Evolutionary conservation across 2,888 invertebrate genomes (phyloP).

Genomic region (Zhengitettix transpicula): DNA sequence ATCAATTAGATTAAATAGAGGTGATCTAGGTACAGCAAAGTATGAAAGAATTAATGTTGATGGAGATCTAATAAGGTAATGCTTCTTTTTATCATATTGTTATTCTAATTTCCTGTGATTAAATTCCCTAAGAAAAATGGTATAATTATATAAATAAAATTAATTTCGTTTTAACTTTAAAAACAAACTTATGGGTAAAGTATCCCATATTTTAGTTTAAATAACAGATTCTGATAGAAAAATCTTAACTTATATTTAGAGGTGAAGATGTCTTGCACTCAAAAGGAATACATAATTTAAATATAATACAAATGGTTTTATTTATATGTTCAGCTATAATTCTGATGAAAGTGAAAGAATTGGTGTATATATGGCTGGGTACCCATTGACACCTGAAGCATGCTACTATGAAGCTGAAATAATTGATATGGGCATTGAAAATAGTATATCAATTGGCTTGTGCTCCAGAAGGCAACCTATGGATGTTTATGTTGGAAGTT

Average conservation of each 20-base stretch:
- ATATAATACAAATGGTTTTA: not conserved
- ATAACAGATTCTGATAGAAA: too few species aligned
- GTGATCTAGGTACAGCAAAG: too few species aligned
- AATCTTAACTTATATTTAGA: too few species aligned
- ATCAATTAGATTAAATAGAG: too few species aligned
- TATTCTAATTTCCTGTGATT: too few species aligned
- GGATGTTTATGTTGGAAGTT: slow-evolving; percentile 26
- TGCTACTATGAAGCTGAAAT: slow-evolving; percentile 35
- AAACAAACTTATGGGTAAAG: too few species aligned
- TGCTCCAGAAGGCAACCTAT: slow-evolving; percentile 22
- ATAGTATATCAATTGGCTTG: slow-evolving; percentile 32
- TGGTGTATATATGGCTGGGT: slow-evolving; percentile 9
- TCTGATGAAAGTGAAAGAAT: slow-evolving; percentile 7
- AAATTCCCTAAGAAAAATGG: too few species aligned
- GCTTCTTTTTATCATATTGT: too few species aligned
- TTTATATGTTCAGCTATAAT: slow-evolving; percentile 5
- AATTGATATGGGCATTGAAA: slow-evolving; percentile 30
- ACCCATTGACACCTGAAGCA: slow-evolving; percentile 26
- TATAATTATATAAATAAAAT: too few species aligned
- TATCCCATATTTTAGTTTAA: too few species aligned
- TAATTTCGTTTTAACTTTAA: too few species aligned
- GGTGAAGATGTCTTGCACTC: too few species aligned
- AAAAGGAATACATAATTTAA: not conserved
- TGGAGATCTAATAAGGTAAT: slow-evolving; percentile 8
- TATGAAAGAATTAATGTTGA: slow-evolving; percentile 6